Evolutionary conservation across 2,888 invertebrate species (phyloP).

Genomic region (Philereme transversata): DNA sequence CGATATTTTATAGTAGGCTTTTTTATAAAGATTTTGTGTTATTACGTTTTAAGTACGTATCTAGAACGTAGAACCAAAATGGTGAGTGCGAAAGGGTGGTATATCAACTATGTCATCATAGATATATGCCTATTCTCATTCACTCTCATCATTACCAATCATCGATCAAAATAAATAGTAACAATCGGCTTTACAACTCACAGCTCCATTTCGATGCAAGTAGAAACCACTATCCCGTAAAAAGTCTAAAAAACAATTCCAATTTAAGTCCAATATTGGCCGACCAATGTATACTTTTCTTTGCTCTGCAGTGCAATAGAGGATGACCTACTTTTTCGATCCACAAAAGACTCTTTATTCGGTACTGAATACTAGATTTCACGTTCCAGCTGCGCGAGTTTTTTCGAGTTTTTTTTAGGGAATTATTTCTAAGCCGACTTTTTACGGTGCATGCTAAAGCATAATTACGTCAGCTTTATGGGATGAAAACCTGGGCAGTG

Average conservation of each 20-base stretch:
- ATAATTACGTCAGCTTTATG: conserved; percentile 1
- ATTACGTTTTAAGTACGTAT: too few species aligned
- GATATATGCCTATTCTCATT: too few species aligned
- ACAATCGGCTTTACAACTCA: too few species aligned
- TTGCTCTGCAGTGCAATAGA: conserved; percentile 51
- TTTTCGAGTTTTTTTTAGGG: conserved; percentile 44
- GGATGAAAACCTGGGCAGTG: too few species aligned
- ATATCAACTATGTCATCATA: too few species aligned
- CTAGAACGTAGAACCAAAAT: too few species aligned
- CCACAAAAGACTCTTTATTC: conserved; percentile 68
- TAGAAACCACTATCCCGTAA: neutral
- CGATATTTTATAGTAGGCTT: too few species aligned
- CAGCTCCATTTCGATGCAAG: too few species aligned
- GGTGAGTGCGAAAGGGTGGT: too few species aligned
- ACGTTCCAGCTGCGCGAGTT: conserved; percentile 41
- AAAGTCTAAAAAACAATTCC: conserved; percentile 13
- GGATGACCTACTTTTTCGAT: conserved; percentile 69
- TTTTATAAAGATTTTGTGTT: too few species aligned
- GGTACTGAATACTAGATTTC: conserved; percentile 67
- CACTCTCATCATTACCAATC: too few species aligned
- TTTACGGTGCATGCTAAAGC: conserved; percentile 6
- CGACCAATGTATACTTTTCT: conserved; percentile 36
- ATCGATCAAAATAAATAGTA: too few species aligned
- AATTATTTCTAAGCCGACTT: conserved; percentile 19
- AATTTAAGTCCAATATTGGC: conserved; percentile 25